Evolutionary conservation across 2,797 vertebrate genomes (phyloP).

Genomic region (Knipowitschia caucasica): DNA sequence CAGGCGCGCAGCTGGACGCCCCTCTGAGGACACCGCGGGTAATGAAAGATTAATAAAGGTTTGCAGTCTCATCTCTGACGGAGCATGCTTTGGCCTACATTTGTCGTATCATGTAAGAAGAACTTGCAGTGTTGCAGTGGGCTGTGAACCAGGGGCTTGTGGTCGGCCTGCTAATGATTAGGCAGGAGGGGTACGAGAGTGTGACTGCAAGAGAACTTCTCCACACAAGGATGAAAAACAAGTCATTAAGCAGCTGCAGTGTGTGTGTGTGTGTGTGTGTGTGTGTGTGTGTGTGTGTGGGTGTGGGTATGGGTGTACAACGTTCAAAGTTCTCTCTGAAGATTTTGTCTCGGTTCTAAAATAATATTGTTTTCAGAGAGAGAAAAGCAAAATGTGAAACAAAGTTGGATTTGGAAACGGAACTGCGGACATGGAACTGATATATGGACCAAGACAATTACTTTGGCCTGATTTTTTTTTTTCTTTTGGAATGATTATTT

Average conservation of each 20-base stretch:
- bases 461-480: too few species aligned
- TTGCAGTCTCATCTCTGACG: constrained; percentile 33
- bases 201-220: constrained; percentile 47
- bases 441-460: too few species aligned
- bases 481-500: too few species aligned
- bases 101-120: too few species aligned
- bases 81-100: constrained; percentile 39
- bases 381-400: neutral
- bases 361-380: neutral
- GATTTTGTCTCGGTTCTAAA: neutral
- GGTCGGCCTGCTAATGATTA: constrained; percentile 58
- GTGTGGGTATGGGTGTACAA: constrained; percentile 33
- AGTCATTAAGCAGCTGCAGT: constrained; percentile 38
- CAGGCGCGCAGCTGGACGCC: constrained; percentile 32
- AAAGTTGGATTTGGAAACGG: neutral
- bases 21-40: constrained; percentile 35
- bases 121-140: too few species aligned
- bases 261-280: constrained; percentile 27
- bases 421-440: too few species aligned
- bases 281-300: constrained; percentile 23
- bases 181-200: constrained; percentile 38
- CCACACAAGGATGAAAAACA: constrained; percentile 45
- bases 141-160: constrained; percentile 32
- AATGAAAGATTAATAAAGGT: constrained; percentile 54
- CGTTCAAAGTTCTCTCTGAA: constrained; percentile 23